A percentile compares a stretch with the other conserved stretches of the same genome.
Evolutionary conservation across 2,888 invertebrate species (phyloP).

Genomic region (Anthophora plumipes): DNA sequence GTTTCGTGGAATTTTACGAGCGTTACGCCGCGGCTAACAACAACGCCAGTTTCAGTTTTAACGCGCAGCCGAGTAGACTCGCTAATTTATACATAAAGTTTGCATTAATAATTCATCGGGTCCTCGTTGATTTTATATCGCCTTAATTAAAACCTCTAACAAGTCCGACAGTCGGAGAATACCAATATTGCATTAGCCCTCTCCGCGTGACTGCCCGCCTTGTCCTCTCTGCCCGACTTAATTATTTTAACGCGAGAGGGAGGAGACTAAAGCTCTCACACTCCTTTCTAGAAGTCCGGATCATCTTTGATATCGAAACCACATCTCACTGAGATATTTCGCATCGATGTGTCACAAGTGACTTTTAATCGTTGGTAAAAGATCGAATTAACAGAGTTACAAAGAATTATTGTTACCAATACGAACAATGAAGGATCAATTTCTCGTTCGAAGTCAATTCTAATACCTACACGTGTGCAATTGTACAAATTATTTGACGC

Average conservation of each 20-base stretch:
- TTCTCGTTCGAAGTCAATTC: too few species aligned
- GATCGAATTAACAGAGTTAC: too few species aligned
- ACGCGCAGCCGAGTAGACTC: conserved; percentile 73
- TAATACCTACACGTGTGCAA: too few species aligned
- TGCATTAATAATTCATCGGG: conserved; percentile 83
- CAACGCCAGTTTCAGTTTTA: conserved; percentile 80
- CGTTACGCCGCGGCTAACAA: conserved; percentile 71
- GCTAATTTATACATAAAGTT: conserved; percentile 84
- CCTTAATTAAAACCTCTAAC: conserved; percentile 84
- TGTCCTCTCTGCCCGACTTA: conserved; percentile 61
- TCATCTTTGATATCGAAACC: conserved; percentile 49
- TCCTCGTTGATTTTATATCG: conserved; percentile 82
- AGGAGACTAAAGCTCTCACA: conserved; percentile 19
- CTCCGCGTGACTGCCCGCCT: conserved; percentile 37
- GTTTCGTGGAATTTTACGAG: conserved; percentile 69
- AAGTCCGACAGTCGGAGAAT: conserved; percentile 82
- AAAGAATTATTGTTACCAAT: too few species aligned
- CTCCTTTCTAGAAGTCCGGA: conserved; percentile 26
- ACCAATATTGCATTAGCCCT: conserved; percentile 81
- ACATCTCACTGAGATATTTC: conserved; percentile 23
- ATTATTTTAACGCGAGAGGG: conserved; percentile 73
- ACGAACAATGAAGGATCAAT: too few species aligned
- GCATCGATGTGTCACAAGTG: background rate
- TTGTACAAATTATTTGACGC: background rate
- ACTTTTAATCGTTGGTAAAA: background rate